A percentile compares a stretch with the other conserved stretches of the same genome.
phyloP scores from a whole-genome alignment of 35 echinoderm and acorn worm species.

The Anneissia japonica region DNA sequence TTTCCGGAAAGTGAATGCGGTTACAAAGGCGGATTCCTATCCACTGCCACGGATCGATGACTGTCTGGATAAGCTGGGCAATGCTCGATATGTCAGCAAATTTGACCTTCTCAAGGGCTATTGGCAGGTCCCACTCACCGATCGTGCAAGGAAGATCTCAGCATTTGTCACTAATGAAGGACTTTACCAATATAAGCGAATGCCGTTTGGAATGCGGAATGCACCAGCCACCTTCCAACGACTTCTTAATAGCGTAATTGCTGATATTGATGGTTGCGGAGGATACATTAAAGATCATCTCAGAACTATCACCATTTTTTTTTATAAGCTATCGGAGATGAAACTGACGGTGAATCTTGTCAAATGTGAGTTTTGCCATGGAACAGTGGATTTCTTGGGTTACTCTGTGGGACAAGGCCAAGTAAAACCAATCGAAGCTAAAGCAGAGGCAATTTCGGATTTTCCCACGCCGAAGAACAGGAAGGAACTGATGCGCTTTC shows the following conservation, averaged over 20 bases:
- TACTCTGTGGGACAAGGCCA: conserved; percentile 42
- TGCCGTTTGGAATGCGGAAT: conserved; percentile 73
- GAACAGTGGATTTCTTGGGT: conserved; percentile 29
- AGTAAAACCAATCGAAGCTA: conserved; percentile 28
- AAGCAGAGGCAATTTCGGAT: conserved; percentile 12
- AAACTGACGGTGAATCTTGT: conserved; percentile 41
- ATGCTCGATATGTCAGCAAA: conserved; percentile 5
- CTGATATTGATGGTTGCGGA: conserved; percentile 2
- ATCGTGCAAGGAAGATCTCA: conserved; percentile 19
- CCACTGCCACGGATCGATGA: too few species aligned
- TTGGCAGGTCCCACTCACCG: conserved; percentile 38
- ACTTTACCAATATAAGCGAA: conserved; percentile 21
- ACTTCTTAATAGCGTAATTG: conserved; percentile 24
- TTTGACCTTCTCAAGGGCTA: conserved; percentile 39
- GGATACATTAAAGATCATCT: conserved; percentile 44
- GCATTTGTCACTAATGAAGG: conserved; percentile 23
- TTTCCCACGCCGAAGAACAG: conserved; percentile 25
- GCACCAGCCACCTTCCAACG: conserved; percentile 64
- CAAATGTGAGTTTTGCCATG: conserved; percentile 39
- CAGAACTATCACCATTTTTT: too few species aligned
- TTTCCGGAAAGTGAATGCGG: too few species aligned
- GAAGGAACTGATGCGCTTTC: conserved; percentile 31
- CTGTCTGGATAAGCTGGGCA: conserved; percentile 2
- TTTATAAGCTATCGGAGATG: conserved; percentile 2
- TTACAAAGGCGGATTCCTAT: too few species aligned